These are phyloP conservation scores for Holothuria scabra DNA, from an alignment of 53 echinoderm and acorn worm genomes.

Conservation along the genomic window DNA sequence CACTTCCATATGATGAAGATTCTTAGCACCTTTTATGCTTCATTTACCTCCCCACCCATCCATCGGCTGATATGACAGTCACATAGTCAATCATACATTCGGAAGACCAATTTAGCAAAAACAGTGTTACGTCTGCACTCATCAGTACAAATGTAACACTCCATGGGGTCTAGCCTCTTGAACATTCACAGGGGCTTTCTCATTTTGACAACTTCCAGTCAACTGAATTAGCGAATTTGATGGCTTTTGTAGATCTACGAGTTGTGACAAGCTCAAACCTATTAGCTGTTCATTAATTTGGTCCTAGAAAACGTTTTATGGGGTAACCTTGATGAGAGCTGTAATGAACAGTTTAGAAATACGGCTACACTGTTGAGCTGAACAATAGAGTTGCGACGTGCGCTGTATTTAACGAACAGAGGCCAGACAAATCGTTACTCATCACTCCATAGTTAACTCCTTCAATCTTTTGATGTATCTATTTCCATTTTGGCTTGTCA, in stretches of 20 bases:
- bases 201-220: background rate
- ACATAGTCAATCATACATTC: too few relatives aligned
- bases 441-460: background rate
- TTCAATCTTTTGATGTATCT: conserved; percentile 12
- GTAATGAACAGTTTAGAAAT: conserved; percentile 15
- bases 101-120: too few relatives aligned
- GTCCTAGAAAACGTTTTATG: conserved; percentile 9
- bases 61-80: too few relatives aligned
- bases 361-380: background rate
- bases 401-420: background rate
- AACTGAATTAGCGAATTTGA: background rate
- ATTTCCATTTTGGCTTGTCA: conserved; percentile 1
- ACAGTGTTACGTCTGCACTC: too few relatives aligned
- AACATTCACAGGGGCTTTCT: conserved; percentile 5
- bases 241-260: background rate
- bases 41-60: too few relatives aligned
- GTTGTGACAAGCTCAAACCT: conserved; percentile 35
- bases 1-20: too few relatives aligned
- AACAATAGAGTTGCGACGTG: conserved; percentile 4
- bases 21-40: too few relatives aligned
- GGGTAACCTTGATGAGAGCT: conserved; percentile 14
- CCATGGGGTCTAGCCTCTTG: conserved; percentile 34
- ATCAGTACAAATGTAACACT: background rate
- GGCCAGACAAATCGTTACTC: background rate
- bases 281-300: conserved; percentile 42